phyloP scores from a whole-genome alignment of 2,888 invertebrate species.

The Cosmorhoe ocellata region DNA sequence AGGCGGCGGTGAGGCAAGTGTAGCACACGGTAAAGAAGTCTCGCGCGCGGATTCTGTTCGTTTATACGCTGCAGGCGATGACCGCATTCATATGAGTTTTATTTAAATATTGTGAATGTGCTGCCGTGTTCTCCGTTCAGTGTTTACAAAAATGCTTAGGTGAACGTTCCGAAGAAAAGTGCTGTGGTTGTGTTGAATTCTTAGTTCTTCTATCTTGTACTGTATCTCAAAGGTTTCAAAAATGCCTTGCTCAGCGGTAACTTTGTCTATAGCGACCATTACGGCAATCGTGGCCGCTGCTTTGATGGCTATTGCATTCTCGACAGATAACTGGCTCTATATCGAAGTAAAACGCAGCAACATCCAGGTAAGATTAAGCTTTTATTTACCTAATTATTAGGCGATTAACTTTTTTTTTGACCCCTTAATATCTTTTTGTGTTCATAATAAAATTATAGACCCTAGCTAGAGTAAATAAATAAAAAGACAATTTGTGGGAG shows the following conservation, averaged over 20 bases:
- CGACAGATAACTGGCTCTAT: slow-evolving; percentile 98
- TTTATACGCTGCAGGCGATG: slow-evolving; percentile 79
- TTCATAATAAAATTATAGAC: too few species aligned
- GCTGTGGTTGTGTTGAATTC: slow-evolving; percentile 74
- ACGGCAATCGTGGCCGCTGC: slow-evolving; percentile 97
- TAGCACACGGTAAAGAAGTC: slow-evolving; percentile 77
- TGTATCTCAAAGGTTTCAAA: slow-evolving; percentile 69
- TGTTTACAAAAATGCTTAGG: slow-evolving; percentile 80
- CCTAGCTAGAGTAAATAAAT: too few species aligned
- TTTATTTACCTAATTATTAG: slow-evolving; percentile 8
- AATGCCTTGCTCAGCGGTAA: slow-evolving; percentile 97
- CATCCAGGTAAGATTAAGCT: slow-evolving; percentile 87
- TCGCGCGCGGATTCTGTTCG: slow-evolving; percentile 79
- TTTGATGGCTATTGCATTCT: slow-evolving; percentile 95
- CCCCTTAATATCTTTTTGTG: too few species aligned
- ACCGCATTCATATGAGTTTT: slow-evolving; percentile 80
- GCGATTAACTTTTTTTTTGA: too few species aligned
- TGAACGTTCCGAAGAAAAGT: slow-evolving; percentile 69
- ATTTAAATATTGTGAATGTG: slow-evolving; percentile 74
- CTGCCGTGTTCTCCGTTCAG: slow-evolving; percentile 75
- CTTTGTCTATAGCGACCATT: slow-evolving; percentile 96
- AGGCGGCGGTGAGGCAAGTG: slow-evolving; percentile 63
- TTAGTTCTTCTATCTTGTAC: slow-evolving; percentile 57
- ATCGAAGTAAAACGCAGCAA: slow-evolving; percentile 94
- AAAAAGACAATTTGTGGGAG: too few species aligned